Base-by-base conservation (phyloP, 2,113 vertebrate genomes). In the Mellivora capensis region DNA sequence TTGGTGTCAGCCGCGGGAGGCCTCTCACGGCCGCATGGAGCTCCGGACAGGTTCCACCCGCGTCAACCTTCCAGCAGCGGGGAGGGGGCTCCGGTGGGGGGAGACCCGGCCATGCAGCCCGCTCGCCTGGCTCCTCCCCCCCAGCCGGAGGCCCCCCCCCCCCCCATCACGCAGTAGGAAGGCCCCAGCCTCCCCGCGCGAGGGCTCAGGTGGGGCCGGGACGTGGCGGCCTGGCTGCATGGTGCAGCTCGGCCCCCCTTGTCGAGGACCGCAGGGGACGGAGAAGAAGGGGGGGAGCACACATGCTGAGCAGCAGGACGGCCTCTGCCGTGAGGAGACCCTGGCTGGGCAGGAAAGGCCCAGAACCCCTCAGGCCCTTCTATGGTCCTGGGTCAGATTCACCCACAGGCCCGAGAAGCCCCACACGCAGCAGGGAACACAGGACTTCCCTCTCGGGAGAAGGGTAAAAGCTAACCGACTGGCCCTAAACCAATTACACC, bases 1-100 rank as follows among this genome's bases (percentile, higher is more conserved):
- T 94, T 44, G 57, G 95, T 94, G 98, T 98, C 97, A 93, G 97
- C 74, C 92, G 72, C 15, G 54, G 84, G 0, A 1, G 44, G 57
- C n/a, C 31, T 69, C 72, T 82, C 39, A 42, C 39, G 3, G 37
- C 23, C 37, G 0, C 15, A 57, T 34, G 44, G 80, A 29, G 96
- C 72, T 17, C 42, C 0, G 12, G 15, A 72, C 17, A 12, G 64
- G n/a, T 83, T 87, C 71, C 92, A 31, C 80, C 74, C 20, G 20
- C 85, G 25, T 18, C 87, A 64, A 54, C 77, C 95, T 79, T 9
- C 29, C 25, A 12, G 47, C 9, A 0, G 52, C 3, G 17, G 47
- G 15, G 74, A 34, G 14, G 69, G 21, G 34, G 25, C 52, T 92
- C 34, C 3, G n/a, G 76, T 21, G 76, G 52, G 27, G 31, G 84